Evolutionary conservation across 2,888 invertebrate genomes (phyloP).

Genomic region (Synanthedon andrenaeformis): DNA sequence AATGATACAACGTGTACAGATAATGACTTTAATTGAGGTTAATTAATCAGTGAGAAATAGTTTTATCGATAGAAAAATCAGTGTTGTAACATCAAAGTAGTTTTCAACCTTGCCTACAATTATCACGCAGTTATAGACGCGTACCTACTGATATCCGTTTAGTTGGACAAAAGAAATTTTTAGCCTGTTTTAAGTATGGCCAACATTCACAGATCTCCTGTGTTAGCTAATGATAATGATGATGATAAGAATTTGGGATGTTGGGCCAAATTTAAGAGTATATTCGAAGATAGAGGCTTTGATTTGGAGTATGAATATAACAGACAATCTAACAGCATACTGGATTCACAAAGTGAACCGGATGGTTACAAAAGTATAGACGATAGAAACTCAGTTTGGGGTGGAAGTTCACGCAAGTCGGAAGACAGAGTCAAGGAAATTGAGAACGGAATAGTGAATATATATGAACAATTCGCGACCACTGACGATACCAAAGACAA

Average conservation of each 20-base stretch:
- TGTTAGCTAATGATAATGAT: neutral
- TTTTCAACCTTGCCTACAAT: too few species aligned
- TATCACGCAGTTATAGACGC: too few species aligned
- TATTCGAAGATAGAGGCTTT: constrained; percentile 58
- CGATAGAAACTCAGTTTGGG: constrained; percentile 17
- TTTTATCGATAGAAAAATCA: neutral
- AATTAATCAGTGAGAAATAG: neutral
- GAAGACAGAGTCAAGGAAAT: constrained; percentile 32
- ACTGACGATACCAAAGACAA: constrained; percentile 36
- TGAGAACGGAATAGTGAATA: constrained; percentile 33
- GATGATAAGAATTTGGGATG: constrained; percentile 28
- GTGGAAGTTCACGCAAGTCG: constrained; percentile 14
- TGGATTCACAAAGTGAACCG: constrained; percentile 23
- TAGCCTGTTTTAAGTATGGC: neutral
- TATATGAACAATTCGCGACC: constrained; percentile 59
- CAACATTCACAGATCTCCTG: neutral
- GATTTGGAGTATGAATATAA: constrained; percentile 55
- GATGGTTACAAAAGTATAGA: constrained; percentile 38
- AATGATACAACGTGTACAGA: neutral
- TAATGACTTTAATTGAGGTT: neutral
- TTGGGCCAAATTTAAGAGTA: constrained; percentile 50
- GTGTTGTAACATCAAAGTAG: neutral
- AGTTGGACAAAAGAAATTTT: too few species aligned
- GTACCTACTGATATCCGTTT: too few species aligned
- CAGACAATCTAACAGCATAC: constrained; percentile 16